A percentile compares a stretch with the other conserved stretches of the same genome.
Evolutionary conservation across 2,888 invertebrate genomes (phyloP).

Genomic region (Clitarchus hookeri): DNA sequence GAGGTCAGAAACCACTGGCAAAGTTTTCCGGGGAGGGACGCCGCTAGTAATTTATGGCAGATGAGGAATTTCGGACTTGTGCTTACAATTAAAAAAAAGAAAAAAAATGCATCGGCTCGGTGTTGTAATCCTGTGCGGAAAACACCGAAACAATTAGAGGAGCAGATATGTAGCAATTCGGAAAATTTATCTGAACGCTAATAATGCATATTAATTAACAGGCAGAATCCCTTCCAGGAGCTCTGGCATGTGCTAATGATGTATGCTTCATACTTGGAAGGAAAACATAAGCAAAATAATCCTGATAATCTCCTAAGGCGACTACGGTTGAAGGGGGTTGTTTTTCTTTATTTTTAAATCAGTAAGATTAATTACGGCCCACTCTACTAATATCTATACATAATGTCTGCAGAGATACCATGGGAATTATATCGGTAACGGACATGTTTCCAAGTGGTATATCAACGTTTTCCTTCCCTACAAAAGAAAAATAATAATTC

Average conservation of each 20-base stretch:
- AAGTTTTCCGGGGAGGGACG: constrained; percentile 20
- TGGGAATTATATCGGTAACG: no score
- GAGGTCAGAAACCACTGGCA: constrained; percentile 20
- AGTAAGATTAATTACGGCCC: no score
- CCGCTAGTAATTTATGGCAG: constrained; percentile 18
- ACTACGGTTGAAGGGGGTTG: no score
- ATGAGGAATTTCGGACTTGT: constrained; percentile 21
- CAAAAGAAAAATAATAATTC: no score
- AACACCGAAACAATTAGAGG: background rate
- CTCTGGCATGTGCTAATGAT: background rate
- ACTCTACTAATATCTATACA: no score
- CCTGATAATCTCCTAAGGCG: no score
- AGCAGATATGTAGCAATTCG: background rate
- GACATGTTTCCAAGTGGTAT: no score
- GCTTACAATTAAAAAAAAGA: background rate
- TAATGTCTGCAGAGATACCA: no score
- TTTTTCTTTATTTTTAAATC: no score
- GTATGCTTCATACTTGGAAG: background rate
- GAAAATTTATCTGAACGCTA: background rate
- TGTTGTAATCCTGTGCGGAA: background rate
- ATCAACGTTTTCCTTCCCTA: no score
- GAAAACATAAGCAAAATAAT: background rate
- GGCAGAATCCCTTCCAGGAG: background rate
- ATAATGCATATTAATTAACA: background rate
- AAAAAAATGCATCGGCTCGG: background rate